These are phyloP conservation scores for Thereva nobilitata DNA, from an alignment of 2,888 invertebrate genomes.

Conservation along the genomic window DNA sequence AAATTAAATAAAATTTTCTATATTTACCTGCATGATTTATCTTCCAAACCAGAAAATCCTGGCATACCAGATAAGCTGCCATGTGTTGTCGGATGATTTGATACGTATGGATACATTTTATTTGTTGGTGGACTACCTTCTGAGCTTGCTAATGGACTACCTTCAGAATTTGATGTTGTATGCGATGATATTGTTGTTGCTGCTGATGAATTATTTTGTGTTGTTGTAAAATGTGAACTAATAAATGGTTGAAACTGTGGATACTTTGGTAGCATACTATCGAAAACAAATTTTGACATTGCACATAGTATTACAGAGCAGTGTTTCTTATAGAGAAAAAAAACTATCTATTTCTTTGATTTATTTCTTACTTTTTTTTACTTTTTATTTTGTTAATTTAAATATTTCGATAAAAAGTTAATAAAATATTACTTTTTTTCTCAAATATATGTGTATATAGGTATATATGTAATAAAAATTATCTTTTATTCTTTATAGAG, in stretches of 20 bases:
- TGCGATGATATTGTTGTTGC: constrained; percentile 62
- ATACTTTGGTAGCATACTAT: constrained; percentile 97
- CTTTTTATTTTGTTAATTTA: constrained; percentile 13
- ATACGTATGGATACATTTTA: constrained; percentile 93
- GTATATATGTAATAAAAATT: too few relatives aligned
- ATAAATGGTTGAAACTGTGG: constrained; percentile 69
- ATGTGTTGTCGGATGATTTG: constrained; percentile 69
- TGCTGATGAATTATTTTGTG: constrained; percentile 68
- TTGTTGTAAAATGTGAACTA: constrained; percentile 59
- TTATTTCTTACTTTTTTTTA: constrained; percentile 24
- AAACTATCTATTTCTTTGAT: constrained; percentile 38
- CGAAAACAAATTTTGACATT: constrained; percentile 97
- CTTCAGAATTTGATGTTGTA: constrained; percentile 66
- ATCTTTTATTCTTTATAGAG: too few relatives aligned
- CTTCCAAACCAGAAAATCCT: constrained; percentile 58
- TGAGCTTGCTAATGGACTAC: constrained; percentile 68
- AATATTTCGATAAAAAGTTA: too few relatives aligned
- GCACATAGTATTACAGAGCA: constrained; percentile 60
- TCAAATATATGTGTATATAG: too few relatives aligned
- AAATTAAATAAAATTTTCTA: neutral
- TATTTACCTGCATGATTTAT: constrained; percentile 58
- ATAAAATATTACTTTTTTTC: too few relatives aligned
- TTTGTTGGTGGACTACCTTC: constrained; percentile 66
- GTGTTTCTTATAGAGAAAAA: constrained; percentile 42
- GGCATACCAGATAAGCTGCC: constrained; percentile 80